Evolutionary conservation across 2,888 invertebrate genomes (phyloP).

Genomic region (Lottia scabra): DNA sequence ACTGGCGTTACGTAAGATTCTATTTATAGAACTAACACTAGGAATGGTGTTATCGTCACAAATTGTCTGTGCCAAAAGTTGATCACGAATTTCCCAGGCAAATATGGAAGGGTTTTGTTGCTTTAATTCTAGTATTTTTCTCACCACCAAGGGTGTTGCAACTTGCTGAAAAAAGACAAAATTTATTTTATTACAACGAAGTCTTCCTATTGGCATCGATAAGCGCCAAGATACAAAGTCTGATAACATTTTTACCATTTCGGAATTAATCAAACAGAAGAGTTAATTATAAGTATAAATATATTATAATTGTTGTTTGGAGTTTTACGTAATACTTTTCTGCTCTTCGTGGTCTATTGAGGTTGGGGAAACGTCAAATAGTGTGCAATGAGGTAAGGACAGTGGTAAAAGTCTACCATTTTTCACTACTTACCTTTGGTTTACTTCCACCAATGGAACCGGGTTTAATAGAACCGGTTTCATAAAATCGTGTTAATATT

Average conservation of each 20-base stretch:
- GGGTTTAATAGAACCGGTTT: conserved; percentile 95
- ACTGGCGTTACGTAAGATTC: conserved; percentile 79
- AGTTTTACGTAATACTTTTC: too few relatives aligned
- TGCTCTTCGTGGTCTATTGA: too few relatives aligned
- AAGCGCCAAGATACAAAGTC: too few relatives aligned
- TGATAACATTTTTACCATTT: too few relatives aligned
- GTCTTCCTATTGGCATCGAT: too few relatives aligned
- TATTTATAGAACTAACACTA: conserved; percentile 93
- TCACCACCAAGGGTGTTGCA: conserved; percentile 94
- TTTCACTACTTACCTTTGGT: conserved; percentile 84
- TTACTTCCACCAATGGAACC: conserved; percentile 96
- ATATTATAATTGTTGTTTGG: too few relatives aligned
- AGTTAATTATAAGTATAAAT: too few relatives aligned
- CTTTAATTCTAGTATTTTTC: conserved; percentile 92
- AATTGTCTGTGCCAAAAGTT: conserved; percentile 87
- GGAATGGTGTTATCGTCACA: conserved; percentile 84
- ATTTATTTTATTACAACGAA: too few relatives aligned
- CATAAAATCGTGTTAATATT: conserved; percentile 95
- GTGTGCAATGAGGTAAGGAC: too few relatives aligned
- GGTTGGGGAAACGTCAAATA: too few relatives aligned
- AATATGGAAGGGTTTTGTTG: conserved; percentile 96
- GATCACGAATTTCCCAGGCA: conserved; percentile 96
- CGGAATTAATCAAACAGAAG: too few relatives aligned
- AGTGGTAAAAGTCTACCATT: too few relatives aligned
- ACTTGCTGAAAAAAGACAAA: conserved; percentile 75